Percentiles rank a stretch among this genome's conserved stretches.
Evolutionary conservation across 2,888 invertebrate genomes (phyloP).

Genomic region (Caenorhabditis afra): DNA sequence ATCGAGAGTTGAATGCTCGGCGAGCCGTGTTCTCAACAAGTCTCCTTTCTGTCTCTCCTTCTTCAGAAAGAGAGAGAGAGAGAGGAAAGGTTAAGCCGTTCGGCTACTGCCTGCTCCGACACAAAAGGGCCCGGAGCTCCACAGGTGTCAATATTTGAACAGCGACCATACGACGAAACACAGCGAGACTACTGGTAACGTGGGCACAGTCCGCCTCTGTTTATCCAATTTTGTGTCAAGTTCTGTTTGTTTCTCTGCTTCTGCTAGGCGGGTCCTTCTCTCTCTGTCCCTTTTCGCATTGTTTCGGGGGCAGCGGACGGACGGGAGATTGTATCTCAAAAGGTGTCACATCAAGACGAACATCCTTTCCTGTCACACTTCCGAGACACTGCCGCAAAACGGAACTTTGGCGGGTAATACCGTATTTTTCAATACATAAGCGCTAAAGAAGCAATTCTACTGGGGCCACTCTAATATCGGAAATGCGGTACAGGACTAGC

Average conservation of each 20-base stretch:
- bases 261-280: too few species aligned
- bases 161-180: conserved; percentile 42
- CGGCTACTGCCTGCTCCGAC: conserved; percentile 24
- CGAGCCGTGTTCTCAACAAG: too few species aligned
- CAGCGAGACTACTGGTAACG: conserved; percentile 14
- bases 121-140: conserved; percentile 43
- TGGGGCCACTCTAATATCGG: too few species aligned
- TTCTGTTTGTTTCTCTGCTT: conserved; percentile 46
- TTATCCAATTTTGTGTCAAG: conserved; percentile 55
- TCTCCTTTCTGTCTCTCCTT: too few species aligned
- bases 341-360: conserved; percentile 14
- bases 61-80: too few species aligned
- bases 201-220: conserved; percentile 22
- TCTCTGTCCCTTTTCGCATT: neutral
- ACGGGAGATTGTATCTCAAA: conserved; percentile 48
- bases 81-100: conserved; percentile 46
- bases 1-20: too few species aligned
- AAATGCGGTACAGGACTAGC: too few species aligned
- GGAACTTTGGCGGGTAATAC: too few species aligned
- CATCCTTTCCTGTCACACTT: too few species aligned
- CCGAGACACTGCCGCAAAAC: too few species aligned
- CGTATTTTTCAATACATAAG: too few species aligned
- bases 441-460: too few species aligned
- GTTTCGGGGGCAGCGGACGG: neutral
- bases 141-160: conserved; percentile 56